Conservation (phyloP, 2,797 vertebrate species). For the Hipposideros larvatus region DNA sequence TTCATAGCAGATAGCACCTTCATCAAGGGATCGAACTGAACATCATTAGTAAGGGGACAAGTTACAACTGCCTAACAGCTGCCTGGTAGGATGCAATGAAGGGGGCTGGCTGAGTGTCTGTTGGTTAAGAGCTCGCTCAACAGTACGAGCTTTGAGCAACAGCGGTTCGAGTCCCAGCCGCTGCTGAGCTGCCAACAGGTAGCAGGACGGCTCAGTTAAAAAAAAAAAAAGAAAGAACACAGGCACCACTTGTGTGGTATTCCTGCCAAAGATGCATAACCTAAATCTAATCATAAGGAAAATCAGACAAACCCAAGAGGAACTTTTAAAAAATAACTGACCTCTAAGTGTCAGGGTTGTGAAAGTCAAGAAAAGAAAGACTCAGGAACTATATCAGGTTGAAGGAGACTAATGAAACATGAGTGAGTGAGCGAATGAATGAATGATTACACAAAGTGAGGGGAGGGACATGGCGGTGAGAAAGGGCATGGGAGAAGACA, state of each 20-base stretch:
- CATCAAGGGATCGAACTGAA: neutral
- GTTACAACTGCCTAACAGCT: neutral
- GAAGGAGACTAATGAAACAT: neutral
- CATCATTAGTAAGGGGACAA: neutral
- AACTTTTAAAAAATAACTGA: neutral
- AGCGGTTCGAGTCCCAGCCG: too few relatives aligned
- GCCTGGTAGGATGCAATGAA: neutral
- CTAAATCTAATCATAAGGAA: neutral
- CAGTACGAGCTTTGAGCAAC: too few relatives aligned
- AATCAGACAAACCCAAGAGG: conserved; percentile 23
- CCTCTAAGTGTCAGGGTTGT: neutral
- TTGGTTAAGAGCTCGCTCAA: too few relatives aligned
- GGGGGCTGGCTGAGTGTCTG: neutral
- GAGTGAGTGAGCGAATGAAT: neutral
- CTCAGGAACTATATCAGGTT: neutral
- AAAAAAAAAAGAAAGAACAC: neutral
- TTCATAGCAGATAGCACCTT: neutral
- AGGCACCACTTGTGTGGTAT: neutral
- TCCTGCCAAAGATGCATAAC: neutral
- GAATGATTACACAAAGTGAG: neutral
- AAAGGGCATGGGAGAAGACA: neutral
- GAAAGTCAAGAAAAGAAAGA: neutral
- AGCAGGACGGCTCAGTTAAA: too few relatives aligned
- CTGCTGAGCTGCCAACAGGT: too few relatives aligned
- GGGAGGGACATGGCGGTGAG: neutral